phyloP scores from a whole-genome alignment of 2,888 invertebrate species.

The Sphecodes monilicornis region DNA sequence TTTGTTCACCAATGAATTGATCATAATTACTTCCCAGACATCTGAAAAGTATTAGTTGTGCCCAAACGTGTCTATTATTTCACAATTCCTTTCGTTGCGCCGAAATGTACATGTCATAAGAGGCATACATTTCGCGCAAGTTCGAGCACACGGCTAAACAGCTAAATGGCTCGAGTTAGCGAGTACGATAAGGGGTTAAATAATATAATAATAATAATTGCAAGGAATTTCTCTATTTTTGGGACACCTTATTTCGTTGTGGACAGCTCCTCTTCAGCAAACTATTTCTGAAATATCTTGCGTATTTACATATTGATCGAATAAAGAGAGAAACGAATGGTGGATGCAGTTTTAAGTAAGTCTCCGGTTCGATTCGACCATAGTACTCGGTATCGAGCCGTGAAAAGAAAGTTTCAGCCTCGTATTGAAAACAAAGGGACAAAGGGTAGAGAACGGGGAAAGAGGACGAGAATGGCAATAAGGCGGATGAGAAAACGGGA shows the following conservation, averaged over 20 bases:
- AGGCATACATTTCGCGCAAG: no score
- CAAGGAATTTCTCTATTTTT: background rate
- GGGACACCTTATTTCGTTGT: background rate
- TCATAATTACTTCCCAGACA: no score
- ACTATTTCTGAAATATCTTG: background rate
- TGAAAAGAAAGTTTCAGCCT: conserved; percentile 42
- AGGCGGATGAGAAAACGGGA: conserved; percentile 80
- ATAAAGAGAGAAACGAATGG: conserved; percentile 25
- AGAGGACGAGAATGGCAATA: conserved; percentile 73
- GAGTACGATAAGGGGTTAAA: no score
- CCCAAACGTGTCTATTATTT: no score
- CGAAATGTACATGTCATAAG: no score
- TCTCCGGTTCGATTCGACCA: conserved; percentile 17
- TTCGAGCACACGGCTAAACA: no score
- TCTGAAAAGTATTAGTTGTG: no score
- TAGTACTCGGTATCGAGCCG: conserved; percentile 30
- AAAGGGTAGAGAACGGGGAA: conserved; percentile 26
- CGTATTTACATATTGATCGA: conserved; percentile 8
- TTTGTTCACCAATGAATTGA: no score
- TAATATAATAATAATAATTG: no score
- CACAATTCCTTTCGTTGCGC: no score
- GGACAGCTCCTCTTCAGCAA: background rate
- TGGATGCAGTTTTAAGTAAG: background rate
- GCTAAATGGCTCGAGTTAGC: no score
- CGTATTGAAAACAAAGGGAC: conserved; percentile 45